Evolutionary conservation across 2,797 vertebrate species (phyloP).

Genomic region (Cryptoblepharus egeriae): DNA sequence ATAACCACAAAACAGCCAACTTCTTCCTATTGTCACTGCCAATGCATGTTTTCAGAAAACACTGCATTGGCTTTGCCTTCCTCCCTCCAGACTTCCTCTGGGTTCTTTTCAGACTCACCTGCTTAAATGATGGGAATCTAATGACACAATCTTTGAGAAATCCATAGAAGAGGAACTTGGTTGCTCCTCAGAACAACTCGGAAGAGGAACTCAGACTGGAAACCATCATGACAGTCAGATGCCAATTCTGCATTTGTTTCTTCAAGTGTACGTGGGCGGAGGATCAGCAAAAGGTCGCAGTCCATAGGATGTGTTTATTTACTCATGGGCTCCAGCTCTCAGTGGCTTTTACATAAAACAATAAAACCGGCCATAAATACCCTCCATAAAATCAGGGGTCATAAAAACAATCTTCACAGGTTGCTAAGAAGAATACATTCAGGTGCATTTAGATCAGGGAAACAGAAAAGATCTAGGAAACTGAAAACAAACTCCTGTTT

Average conservation of each 20-base stretch:
- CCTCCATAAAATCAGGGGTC: background rate
- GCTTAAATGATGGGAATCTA: background rate
- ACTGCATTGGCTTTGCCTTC: too few species aligned
- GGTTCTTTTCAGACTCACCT: background rate
- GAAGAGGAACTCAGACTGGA: background rate
- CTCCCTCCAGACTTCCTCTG: too few species aligned
- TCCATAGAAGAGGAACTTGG: background rate
- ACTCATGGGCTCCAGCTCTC: background rate
- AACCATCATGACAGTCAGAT: background rate
- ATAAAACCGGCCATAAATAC: constrained; percentile 9
- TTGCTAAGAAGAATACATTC: background rate
- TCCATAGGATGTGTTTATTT: background rate
- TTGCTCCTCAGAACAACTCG: too few species aligned
- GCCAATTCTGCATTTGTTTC: background rate
- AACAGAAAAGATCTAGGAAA: background rate
- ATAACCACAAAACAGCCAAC: background rate
- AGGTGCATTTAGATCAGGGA: background rate
- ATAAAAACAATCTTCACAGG: background rate
- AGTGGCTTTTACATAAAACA: background rate
- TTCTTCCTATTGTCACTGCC: background rate
- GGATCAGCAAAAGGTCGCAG: too few species aligned
- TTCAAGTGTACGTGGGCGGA: background rate
- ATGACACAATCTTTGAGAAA: background rate
- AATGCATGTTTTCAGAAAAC: background rate
- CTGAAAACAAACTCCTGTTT: background rate